Percentiles rank a stretch among this genome's conserved stretches.
These are phyloP conservation scores for Phenacoccus solenopsis DNA, from an alignment of 1,140 invertebrate genomes.

Conservation along the genomic window DNA sequence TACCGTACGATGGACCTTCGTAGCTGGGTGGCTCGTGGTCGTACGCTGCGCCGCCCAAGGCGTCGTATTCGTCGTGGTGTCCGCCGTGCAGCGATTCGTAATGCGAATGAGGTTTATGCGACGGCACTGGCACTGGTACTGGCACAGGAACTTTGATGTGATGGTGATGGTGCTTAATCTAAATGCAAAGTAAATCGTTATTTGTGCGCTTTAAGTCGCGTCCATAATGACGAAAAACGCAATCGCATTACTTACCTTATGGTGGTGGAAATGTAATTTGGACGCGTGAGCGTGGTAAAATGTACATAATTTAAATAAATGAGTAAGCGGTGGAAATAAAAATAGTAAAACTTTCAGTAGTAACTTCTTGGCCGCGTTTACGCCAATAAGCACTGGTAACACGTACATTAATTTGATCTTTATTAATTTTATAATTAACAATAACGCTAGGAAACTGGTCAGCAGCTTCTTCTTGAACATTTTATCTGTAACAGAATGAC, in stretches of 20 bases:
- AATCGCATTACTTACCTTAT: slow-evolving; percentile 38
- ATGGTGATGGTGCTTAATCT: slow-evolving; percentile 43
- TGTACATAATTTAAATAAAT: slow-evolving; percentile 70
- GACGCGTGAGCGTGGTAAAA: slow-evolving; percentile 57
- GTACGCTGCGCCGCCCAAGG: slow-evolving; percentile 30
- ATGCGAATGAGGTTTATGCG: slow-evolving; percentile 25
- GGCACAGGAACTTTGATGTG: slow-evolving; percentile 40
- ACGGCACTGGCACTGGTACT: slow-evolving; percentile 29
- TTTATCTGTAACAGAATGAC: slow-evolving; percentile 46
- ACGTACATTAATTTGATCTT: slow-evolving; percentile 33
- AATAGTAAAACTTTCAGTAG: slow-evolving; percentile 65
- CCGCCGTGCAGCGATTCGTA: slow-evolving; percentile 22
- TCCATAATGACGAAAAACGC: slow-evolving; percentile 24
- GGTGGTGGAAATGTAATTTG: slow-evolving; percentile 67
- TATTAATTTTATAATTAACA: slow-evolving; percentile 64
- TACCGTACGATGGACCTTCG: slow-evolving; percentile 19
- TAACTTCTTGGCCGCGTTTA: slow-evolving; percentile 66
- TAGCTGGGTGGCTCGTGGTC: slow-evolving; percentile 22
- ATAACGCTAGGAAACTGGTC: slow-evolving; percentile 52
- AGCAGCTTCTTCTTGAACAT: slow-evolving; percentile 59
- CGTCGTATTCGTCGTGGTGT: slow-evolving; percentile 31
- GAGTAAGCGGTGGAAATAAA: slow-evolving; percentile 62
- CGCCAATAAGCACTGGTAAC: slow-evolving; percentile 38
- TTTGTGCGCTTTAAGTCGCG: no score
- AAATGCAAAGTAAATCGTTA: slow-evolving; percentile 21